Conservation (phyloP, 2,113 vertebrate species). For the Phrynocephalus versicolor region DNA sequence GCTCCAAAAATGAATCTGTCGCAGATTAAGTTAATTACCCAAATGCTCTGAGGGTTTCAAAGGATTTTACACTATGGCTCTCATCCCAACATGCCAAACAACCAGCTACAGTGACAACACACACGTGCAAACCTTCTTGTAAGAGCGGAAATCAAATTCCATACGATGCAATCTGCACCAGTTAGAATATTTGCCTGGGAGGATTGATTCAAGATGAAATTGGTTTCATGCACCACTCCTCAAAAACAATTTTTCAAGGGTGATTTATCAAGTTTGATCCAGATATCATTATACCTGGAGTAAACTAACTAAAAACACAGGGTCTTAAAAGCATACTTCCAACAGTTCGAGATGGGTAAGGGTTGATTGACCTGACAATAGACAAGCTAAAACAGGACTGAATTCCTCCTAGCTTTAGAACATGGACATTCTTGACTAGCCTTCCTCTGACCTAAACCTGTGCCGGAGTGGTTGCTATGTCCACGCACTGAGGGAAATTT, state of each 20-base stretch:
- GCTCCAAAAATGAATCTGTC: slow-evolving; percentile 65
- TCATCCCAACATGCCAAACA: slow-evolving; percentile 27
- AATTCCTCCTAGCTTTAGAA: no score
- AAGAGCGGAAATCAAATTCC: not conserved
- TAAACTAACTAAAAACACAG: not conserved
- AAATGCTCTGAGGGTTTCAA: slow-evolving; percentile 41
- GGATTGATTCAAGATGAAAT: not conserved
- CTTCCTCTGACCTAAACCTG: no score
- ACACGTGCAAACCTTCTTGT: not conserved
- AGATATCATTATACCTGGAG: not conserved
- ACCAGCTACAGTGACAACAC: slow-evolving; percentile 27
- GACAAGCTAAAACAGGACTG: no score
- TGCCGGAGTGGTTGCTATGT: no score
- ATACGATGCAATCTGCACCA: not conserved
- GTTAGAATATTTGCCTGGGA: not conserved
- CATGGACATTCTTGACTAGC: no score
- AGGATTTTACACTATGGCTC: slow-evolving; percentile 46
- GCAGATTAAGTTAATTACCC: slow-evolving; percentile 63
- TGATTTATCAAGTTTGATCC: not conserved
- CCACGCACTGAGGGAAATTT: no score
- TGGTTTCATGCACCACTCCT: not conserved
- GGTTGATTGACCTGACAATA: no score
- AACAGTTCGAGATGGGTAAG: no score
- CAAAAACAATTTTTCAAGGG: not conserved
- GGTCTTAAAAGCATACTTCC: not conserved